Base-by-base conservation (phyloP, 1,140 invertebrate genomes). In the Planococcus citri region DNA sequence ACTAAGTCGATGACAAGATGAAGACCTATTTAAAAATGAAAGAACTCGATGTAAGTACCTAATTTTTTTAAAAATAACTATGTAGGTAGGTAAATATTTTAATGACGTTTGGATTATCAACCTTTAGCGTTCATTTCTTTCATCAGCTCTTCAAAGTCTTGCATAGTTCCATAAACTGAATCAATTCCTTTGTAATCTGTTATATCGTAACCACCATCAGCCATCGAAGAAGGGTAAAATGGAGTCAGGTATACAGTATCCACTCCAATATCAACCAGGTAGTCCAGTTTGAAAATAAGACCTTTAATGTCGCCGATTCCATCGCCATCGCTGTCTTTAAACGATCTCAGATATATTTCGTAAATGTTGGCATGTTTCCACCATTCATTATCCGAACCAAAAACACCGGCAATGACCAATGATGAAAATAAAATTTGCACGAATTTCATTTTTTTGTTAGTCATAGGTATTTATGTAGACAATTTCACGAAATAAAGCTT, bases 1-100 rank as follows among this genome's bases (percentile, higher is more conserved):
- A 94, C 87, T 73, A 93, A 86, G 76, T 95, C 92, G 76, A 94
- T 75, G 20, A 94, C 80, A 1, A 94, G 76, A 77, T 87, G 89
- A 41, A 93, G 82, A 70, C 83, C 90, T 77, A 73, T 81, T 77
- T 37, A 58, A 41, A 9, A 9, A 41, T n/a, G n/a, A n/a, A n/a
- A n/a, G n/a, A n/a, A n/a, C n/a, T n/a, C n/a, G n/a, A n/a, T n/a
- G n/a, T n/a, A n/a, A n/a, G n/a, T n/a, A n/a, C n/a, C n/a, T n/a
- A n/a, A n/a, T n/a, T n/a, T n/a, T n/a, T n/a, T n/a, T n/a, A n/a
- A n/a, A n/a, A n/a, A n/a, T n/a, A n/a, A n/a, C n/a, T n/a, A n/a
- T n/a, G n/a, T n/a, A n/a, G n/a, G n/a, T n/a, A n/a, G n/a, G n/a
- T 6, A 33, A 6, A 33, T 3, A 33, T 12, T 3, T 33, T 3